A percentile compares a stretch with the other conserved stretches of the same genome.
Conservation (phyloP, 1,140 invertebrate species). For the Drosophila takahashii region DNA sequence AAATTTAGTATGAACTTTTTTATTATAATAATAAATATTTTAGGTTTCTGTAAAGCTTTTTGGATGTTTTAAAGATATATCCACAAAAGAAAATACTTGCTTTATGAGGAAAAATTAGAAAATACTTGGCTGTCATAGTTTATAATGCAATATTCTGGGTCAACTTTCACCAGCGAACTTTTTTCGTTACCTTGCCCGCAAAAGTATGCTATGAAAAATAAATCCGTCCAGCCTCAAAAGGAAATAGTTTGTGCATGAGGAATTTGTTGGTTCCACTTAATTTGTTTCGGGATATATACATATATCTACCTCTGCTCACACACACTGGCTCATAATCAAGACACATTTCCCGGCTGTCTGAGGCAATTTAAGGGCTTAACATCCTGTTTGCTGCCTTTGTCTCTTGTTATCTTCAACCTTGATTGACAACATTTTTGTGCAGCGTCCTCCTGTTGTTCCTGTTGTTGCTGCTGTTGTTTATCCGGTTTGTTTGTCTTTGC, state of each 20-base stretch:
- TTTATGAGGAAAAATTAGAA: not conserved
- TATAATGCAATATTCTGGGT: not conserved
- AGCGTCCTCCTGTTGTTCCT: conserved; percentile 32
- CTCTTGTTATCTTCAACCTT: conserved; percentile 69
- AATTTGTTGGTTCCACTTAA: conserved; percentile 21
- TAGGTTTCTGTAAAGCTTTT: no score
- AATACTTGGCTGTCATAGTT: not conserved
- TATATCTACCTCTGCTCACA: not conserved
- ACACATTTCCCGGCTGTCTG: conserved; percentile 32
- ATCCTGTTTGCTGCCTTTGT: conserved; percentile 47
- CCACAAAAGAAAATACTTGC: not conserved
- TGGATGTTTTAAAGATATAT: no score
- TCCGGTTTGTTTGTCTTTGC: conserved; percentile 63
- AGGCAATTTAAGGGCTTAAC: conserved; percentile 51
- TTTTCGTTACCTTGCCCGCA: conserved; percentile 4
- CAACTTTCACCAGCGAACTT: not conserved
- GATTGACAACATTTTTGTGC: conserved; percentile 81
- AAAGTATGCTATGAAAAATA: conserved; percentile 41
- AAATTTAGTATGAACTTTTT: no score
- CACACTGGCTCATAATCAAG: conserved; percentile 18
- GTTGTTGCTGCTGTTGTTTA: conserved; percentile 20
- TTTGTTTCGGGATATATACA: conserved; percentile 15
- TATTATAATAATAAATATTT: no score
- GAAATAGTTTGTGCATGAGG: conserved; percentile 34
- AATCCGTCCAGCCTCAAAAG: conserved; percentile 7